Evolutionary conservation across 2,113 vertebrate genomes (phyloP), one percentile per base, ranked within the genome.

Genomic region (Tachycineta bicolor): DNA sequence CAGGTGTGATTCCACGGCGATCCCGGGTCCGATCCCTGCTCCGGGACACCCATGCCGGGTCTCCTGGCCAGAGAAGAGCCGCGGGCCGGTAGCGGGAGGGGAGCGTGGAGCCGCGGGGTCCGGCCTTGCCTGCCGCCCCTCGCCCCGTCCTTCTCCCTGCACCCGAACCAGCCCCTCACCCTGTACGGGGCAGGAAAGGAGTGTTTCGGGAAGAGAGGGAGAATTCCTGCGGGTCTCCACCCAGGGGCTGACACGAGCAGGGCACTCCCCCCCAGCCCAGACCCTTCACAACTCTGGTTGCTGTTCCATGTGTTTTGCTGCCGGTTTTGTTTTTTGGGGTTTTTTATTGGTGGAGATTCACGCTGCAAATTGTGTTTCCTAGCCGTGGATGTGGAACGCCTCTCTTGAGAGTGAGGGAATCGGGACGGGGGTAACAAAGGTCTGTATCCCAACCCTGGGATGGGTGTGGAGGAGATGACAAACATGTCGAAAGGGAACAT

Each of bases 391-490:
- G 3, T 8, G n/a, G 2, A 63, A 58, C 29, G 3, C 8, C 29
- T 39, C n/a, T n/a, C 16, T 1, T 2, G 17, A 31, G 43, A 34
- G 26, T 14, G 1, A 2, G 47, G n/a, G 55, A 33, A 5, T 3
- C 0, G 19, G 33, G 21, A 14, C 1, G 0, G 41, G 25, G n/a
- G 3, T 26, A 1, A 11, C 55, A 1, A 4, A 26, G 43, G 14
- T 37, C 2, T 1, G 9, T 15, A 26, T 33, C 29, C 37, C 47
- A 6, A 19, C 5, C 13, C 37, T 25, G 5, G 29, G 26, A 1
- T 4, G 7, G 29, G 7, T 21, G 43, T 0, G 21, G 6, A 14
- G 6, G 9, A 16, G 11, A 4, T 29, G 58, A 16, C 33, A 22
- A 16, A 28, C 6, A 0, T 0, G 29, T 22, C 37, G 4, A 6